Percentiles rank a stretch among this genome's conserved stretches.
Evolutionary conservation across 2,113 vertebrate genomes (phyloP).

Genomic region (Reinhardtius hippoglossoides): DNA sequence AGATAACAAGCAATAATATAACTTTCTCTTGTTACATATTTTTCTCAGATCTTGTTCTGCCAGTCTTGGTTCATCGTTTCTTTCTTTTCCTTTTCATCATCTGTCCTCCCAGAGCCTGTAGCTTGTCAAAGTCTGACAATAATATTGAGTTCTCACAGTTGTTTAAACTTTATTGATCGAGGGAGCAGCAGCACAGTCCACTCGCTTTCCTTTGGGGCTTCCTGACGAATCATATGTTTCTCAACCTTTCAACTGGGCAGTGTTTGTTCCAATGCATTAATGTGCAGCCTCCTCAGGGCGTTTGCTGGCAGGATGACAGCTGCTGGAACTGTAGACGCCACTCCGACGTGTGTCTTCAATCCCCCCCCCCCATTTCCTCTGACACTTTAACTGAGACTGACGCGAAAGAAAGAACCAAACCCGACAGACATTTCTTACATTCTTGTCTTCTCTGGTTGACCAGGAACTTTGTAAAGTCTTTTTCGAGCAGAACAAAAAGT

Average conservation of each 20-base stretch:
- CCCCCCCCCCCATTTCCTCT: conserved; percentile 5
- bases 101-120: too few relatives aligned
- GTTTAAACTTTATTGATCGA: neutral
- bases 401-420: neutral
- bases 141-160: neutral
- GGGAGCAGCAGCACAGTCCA: neutral
- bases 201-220: too few relatives aligned
- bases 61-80: too few relatives aligned
- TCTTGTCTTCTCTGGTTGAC: neutral
- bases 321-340: conserved; percentile 36
- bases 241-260: neutral
- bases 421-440: neutral
- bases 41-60: too few relatives aligned
- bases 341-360: conserved; percentile 33
- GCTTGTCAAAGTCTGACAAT: neutral
- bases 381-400: neutral
- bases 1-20: too few relatives aligned
- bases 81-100: too few relatives aligned
- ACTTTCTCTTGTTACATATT: too few relatives aligned
- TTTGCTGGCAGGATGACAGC: conserved; percentile 10
- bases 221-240: neutral
- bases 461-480: neutral
- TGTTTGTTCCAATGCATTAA: neutral
- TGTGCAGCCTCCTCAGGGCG: neutral
- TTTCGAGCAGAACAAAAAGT: too few relatives aligned